These are phyloP conservation scores for Coecobrya sp. DNA, from an alignment of 2,888 invertebrate genomes.

Conservation along the genomic window DNA sequence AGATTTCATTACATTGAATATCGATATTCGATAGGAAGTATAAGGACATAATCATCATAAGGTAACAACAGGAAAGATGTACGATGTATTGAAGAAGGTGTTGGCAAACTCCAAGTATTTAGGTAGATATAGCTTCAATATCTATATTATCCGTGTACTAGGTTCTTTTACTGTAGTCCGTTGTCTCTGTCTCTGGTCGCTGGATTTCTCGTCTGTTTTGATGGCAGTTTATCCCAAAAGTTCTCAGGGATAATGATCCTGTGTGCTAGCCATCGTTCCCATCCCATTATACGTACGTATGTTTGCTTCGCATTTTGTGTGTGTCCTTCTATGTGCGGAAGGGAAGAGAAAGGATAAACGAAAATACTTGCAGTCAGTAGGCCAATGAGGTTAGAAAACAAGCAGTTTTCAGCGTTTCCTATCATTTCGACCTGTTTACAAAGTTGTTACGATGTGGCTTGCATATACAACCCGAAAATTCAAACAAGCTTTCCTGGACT, in stretches of 20 bases:
- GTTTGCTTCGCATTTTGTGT: not conserved
- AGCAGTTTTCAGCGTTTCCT: slow-evolving; percentile 41
- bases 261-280: slow-evolving; percentile 56
- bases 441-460: slow-evolving; percentile 58
- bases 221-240: slow-evolving; percentile 65
- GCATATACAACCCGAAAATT: slow-evolving; percentile 44
- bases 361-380: slow-evolving; percentile 59
- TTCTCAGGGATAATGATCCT: slow-evolving; percentile 73
- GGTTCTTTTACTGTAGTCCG: not conserved
- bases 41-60: not conserved
- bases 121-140: not conserved
- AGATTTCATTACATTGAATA: slow-evolving; percentile 44
- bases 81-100: slow-evolving; percentile 52
- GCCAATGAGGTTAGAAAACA: slow-evolving; percentile 67
- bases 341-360: slow-evolving; percentile 21
- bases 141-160: not conserved
- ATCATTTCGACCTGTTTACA: slow-evolving; percentile 70
- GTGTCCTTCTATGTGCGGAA: not conserved
- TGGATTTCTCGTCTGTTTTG: slow-evolving; percentile 59
- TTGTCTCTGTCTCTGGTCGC: slow-evolving; percentile 43
- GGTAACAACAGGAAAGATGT: slow-evolving; percentile 33
- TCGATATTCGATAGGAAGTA: slow-evolving; percentile 26
- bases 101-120: not conserved
- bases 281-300: slow-evolving; percentile 29
- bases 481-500: slow-evolving; percentile 3